Evolutionary conservation across 2,797 vertebrate genomes (phyloP).

Genomic region (Chelmon rostratus): DNA sequence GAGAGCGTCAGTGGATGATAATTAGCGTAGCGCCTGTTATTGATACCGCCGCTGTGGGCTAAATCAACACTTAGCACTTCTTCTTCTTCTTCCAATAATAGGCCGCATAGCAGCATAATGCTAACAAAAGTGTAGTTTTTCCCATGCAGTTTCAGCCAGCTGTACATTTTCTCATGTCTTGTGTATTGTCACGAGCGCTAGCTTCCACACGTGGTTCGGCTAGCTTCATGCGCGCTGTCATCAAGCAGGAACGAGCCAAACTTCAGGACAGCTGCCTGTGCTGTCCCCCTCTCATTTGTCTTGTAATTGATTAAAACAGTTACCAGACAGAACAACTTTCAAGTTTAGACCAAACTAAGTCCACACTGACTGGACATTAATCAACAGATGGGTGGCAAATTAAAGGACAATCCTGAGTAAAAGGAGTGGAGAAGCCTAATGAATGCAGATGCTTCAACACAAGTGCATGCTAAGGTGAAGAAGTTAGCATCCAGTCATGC

Average conservation of each 20-base stretch:
- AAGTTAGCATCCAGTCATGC: too few species aligned
- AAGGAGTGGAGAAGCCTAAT: too few species aligned
- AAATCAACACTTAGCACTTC: conserved; percentile 14
- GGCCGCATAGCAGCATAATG: conserved; percentile 59
- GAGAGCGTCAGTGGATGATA: neutral
- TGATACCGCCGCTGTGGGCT: conserved; percentile 3
- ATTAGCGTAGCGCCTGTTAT: conserved; percentile 6
- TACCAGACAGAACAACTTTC: fast-evolving
- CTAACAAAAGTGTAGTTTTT: conserved; percentile 21
- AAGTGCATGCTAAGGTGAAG: too few species aligned
- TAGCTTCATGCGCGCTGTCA: conserved; percentile 3
- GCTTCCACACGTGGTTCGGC: conserved; percentile 4
- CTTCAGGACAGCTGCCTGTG: too few species aligned
- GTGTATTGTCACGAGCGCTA: neutral
- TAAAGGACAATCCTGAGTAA: too few species aligned
- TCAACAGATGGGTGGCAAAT: too few species aligned
- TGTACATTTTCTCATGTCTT: neutral
- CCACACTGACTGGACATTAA: neutral
- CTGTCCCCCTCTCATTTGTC: too few species aligned
- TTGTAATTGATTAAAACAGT: too few species aligned
- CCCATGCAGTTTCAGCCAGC: neutral
- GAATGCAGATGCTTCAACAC: too few species aligned
- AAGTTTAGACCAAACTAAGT: neutral
- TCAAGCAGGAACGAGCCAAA: too few species aligned
- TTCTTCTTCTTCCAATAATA: conserved; percentile 23